Conservation (phyloP, 2,888 invertebrate species). For the Argyra leucocephala region DNA sequence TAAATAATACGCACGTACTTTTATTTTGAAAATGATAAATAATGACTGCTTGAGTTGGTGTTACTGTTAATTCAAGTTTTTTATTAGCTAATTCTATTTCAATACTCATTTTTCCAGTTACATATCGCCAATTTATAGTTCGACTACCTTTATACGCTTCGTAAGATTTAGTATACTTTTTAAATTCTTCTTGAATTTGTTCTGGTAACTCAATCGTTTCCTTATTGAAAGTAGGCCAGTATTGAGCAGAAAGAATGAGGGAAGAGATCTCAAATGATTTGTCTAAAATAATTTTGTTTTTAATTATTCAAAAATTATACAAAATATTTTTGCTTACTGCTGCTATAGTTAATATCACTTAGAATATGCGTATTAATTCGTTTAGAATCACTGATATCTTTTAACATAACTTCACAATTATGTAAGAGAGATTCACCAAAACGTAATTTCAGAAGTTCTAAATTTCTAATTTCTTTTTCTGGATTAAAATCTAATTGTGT, state of each 20-base stretch:
- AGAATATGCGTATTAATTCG: conserved; percentile 80
- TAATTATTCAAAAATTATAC: too few species aligned
- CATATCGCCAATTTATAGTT: conserved; percentile 87
- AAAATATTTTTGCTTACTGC: too few species aligned
- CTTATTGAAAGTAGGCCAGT: conserved; percentile 96
- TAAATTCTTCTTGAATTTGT: conserved; percentile 68
- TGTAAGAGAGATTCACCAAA: conserved; percentile 93
- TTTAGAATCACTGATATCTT: conserved; percentile 92
- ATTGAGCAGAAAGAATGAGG: conserved; percentile 93
- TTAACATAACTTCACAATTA: conserved; percentile 97
- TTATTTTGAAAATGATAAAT: conserved; percentile 87
- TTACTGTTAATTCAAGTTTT: too few species aligned
- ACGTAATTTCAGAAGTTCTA: conserved; percentile 83
- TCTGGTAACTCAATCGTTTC: conserved; percentile 81
- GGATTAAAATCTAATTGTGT: conserved; percentile 81
- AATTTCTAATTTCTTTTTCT: conserved; percentile 81
- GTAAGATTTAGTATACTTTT: conserved; percentile 79
- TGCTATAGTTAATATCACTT: conserved; percentile 50
- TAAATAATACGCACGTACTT: too few species aligned
- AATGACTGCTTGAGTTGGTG: conserved; percentile 92
- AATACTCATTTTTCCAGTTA: conserved; percentile 81
- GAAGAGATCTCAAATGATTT: conserved; percentile 62
- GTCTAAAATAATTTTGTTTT: too few species aligned
- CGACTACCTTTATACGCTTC: conserved; percentile 86
- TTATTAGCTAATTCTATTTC: too few species aligned